Conservation (phyloP, 1,140 invertebrate species). For the Drosophila pallidifrons region DNA sequence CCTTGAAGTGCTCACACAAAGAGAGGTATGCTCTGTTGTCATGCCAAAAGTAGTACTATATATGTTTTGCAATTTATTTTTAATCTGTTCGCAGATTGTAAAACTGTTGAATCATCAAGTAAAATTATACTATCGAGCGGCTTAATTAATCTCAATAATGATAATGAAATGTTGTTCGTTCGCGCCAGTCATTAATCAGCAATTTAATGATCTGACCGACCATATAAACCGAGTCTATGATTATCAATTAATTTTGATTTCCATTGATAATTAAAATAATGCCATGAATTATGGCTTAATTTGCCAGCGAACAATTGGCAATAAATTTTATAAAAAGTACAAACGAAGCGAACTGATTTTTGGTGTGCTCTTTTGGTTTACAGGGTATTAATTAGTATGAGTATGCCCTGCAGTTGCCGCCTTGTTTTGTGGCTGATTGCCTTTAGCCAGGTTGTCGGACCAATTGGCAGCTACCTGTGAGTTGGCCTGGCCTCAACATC, state of each 20-base stretch:
- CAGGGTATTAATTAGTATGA: constrained; percentile 44
- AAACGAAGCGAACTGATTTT: too few species aligned
- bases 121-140: constrained; percentile 8
- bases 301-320: neutral
- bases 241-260: neutral
- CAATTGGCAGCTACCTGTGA: constrained; percentile 40
- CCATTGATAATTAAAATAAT: neutral
- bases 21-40: neutral
- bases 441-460: constrained; percentile 30
- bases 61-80: neutral
- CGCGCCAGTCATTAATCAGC: constrained; percentile 12
- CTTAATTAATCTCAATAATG: constrained; percentile 2
- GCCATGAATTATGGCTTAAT: constrained; percentile 5
- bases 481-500: neutral
- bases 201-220: constrained; percentile 1
- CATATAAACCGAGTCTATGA: neutral
- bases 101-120: neutral
- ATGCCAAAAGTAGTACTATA: neutral
- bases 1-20: neutral
- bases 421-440: constrained; percentile 53
- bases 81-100: too few species aligned
- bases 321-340: neutral
- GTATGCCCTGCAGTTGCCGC: constrained; percentile 27
- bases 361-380: neutral
- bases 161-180: constrained; percentile 6